A percentile compares a stretch with the other conserved stretches of the same genome.
These are phyloP conservation scores for Phrynocephalus versicolor DNA, from an alignment of 2,113 vertebrate species.

Conservation along the genomic window DNA sequence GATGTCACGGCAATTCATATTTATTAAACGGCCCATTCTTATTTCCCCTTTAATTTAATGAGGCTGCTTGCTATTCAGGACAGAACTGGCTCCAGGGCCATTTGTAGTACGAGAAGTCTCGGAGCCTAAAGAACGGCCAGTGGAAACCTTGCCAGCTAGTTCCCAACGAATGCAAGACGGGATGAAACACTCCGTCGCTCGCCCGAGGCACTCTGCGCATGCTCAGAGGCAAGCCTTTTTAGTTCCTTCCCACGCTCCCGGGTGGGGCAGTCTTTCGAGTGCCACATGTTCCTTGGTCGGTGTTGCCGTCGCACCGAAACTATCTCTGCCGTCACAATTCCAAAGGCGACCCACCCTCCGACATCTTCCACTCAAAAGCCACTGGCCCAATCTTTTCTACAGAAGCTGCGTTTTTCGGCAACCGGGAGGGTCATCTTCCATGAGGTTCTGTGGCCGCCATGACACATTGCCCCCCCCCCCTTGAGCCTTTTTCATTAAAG, in stretches of 20 bases:
- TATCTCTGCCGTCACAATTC: neutral
- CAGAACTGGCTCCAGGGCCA: neutral
- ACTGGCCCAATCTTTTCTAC: neutral
- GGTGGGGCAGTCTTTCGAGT: no score
- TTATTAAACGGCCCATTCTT: neutral
- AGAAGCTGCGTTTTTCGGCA: neutral
- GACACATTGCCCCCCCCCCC: neutral
- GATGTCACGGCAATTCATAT: neutral
- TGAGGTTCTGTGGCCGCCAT: neutral
- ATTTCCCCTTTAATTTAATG: neutral
- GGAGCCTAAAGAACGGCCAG: neutral
- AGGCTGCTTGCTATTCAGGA: neutral
- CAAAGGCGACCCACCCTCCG: no score
- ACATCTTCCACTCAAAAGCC: no score
- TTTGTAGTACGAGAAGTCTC: neutral
- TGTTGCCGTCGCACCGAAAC: neutral
- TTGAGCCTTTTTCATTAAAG: neutral
- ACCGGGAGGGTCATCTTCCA: neutral
- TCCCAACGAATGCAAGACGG: neutral
- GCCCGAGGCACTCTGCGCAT: neutral
- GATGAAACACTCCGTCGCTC: neutral
- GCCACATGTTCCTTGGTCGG: no score
- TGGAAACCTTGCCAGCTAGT: neutral
- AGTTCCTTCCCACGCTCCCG: neutral
- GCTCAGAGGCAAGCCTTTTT: neutral